phyloP scores from a whole-genome alignment of 2,888 invertebrate genomes.

The Eucriotettix oculatus region DNA sequence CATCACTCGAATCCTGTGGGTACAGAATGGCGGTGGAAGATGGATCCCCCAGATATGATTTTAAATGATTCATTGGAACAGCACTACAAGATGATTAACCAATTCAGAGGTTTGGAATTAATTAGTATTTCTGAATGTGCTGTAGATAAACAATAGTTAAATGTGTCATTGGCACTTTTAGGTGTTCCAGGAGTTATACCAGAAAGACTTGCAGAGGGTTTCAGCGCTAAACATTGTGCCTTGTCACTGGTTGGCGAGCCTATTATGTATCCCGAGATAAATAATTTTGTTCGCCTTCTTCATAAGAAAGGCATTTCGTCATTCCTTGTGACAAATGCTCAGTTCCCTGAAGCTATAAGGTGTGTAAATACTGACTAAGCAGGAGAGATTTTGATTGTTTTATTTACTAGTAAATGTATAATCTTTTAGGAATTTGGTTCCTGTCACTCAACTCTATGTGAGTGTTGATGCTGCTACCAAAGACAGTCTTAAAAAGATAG shows the following conservation, averaged over 20 bases:
- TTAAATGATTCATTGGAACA: constrained; percentile 32
- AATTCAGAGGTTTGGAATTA: constrained; percentile 23
- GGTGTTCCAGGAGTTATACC: constrained; percentile 37
- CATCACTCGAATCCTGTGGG: constrained; percentile 34
- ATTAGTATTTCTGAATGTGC: background rate
- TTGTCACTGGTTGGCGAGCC: constrained; percentile 40
- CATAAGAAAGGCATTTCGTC: constrained; percentile 33
- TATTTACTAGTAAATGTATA: background rate
- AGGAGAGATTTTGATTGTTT: background rate
- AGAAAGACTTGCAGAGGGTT: constrained; percentile 31
- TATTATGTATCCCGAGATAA: constrained; percentile 42
- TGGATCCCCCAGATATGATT: constrained; percentile 33
- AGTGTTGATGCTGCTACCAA: constrained; percentile 39
- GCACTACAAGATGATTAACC: constrained; percentile 34
- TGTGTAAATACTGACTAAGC: constrained; percentile 12
- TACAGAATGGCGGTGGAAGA: constrained; percentile 42
- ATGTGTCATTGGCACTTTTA: constrained; percentile 14
- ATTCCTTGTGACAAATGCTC: constrained; percentile 41
- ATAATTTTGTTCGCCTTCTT: constrained; percentile 29
- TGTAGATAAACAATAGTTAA: background rate
- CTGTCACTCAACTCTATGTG: constrained; percentile 39
- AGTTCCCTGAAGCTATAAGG: constrained; percentile 38
- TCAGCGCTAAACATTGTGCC: constrained; percentile 34
- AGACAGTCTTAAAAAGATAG: constrained; percentile 36
- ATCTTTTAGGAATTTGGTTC: constrained; percentile 20